Base-by-base conservation (phyloP, 2,888 invertebrate genomes). In the Morinoia aosen region DNA sequence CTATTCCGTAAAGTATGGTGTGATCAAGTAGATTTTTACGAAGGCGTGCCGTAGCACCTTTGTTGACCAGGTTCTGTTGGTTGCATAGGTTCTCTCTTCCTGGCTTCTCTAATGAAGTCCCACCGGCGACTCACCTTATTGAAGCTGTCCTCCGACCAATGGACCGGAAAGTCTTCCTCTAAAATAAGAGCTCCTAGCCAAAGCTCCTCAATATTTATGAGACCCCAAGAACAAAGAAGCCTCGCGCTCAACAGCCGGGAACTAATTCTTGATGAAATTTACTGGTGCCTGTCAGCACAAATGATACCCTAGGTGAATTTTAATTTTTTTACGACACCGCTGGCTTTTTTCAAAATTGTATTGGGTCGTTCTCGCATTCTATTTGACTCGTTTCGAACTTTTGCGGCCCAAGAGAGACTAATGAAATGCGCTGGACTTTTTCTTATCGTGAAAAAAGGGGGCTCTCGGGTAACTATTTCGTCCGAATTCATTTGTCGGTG, bases 131-230 rank as follows among this genome's bases (percentile, higher is more conserved):
- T 56, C 57, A 57, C 93, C 93, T 93, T 93, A 93, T 93, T 93
- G 93, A 93, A 93, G 93, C 93, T 93, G 93, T 93, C 93, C 58
- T 33, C 93, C 57, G 93, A 48, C 93, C 93, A 93, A 93, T 93
- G 93, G 93, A 93, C 93, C 57, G 93, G 93, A 93, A 93, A 57
- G 93, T 57, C 93, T 56, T 57, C 57, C 57, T 56, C 93, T 93
- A 93, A 93, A 93, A 93, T 93, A 93, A 93, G 93, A 93, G 93
- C 93, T n/a, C 93, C 93, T 56, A 93, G 93, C 48, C 48, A 93
- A 93, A 93, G 93, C 93, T 93, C 57, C 93, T 93, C 93, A 93
- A 93, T 93, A 93, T 93, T 93, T 93, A 93, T 93, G 93, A 93
- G 93, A 93, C 93, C 93, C 93, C 57, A 93, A 93, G 93, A 93